phyloP scores from a whole-genome alignment of 2,113 vertebrate genomes.

The Gymnocephalus cernua region DNA sequence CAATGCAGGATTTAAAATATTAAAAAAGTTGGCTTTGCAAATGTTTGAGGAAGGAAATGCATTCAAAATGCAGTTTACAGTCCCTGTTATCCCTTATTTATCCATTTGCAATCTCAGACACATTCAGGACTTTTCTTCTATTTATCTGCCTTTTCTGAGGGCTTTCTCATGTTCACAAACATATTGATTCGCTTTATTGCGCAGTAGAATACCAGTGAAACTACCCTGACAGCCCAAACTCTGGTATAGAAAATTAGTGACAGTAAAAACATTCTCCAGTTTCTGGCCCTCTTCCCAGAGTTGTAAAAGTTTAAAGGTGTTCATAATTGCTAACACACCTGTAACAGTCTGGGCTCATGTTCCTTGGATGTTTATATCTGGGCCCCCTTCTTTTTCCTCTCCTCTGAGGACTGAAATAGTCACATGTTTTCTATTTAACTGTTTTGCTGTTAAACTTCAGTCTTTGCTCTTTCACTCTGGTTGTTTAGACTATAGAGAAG shows the following conservation, averaged over 20 bases:
- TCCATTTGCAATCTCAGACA: neutral
- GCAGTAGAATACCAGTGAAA: slow-evolving; percentile 46
- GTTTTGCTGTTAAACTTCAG: slow-evolving; percentile 58
- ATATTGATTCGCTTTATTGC: slow-evolving; percentile 35
- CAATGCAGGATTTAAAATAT: neutral
- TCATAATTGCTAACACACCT: slow-evolving; percentile 87
- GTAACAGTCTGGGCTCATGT: slow-evolving; percentile 74
- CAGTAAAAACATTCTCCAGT: slow-evolving; percentile 77
- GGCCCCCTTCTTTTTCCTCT: slow-evolving; percentile 62
- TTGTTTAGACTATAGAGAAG: slow-evolving; percentile 47
- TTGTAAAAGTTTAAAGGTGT: slow-evolving; percentile 81
- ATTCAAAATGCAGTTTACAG: neutral
- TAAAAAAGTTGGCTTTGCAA: neutral
- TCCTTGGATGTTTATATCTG: slow-evolving; percentile 76
- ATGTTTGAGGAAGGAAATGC: neutral
- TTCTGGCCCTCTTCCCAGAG: slow-evolving; percentile 74
- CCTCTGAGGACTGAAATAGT: slow-evolving; percentile 59
- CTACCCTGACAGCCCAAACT: slow-evolving; percentile 55
- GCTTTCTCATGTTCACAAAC: slow-evolving; percentile 1
- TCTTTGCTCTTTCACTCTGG: slow-evolving; percentile 15
- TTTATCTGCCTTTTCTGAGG: neutral
- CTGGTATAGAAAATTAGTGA: slow-evolving; percentile 71
- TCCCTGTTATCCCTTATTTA: neutral
- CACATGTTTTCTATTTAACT: slow-evolving; percentile 80
- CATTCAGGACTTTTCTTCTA: neutral